phyloP scores from a whole-genome alignment of 2,797 vertebrate species.

The Danio jaintianensis region DNA sequence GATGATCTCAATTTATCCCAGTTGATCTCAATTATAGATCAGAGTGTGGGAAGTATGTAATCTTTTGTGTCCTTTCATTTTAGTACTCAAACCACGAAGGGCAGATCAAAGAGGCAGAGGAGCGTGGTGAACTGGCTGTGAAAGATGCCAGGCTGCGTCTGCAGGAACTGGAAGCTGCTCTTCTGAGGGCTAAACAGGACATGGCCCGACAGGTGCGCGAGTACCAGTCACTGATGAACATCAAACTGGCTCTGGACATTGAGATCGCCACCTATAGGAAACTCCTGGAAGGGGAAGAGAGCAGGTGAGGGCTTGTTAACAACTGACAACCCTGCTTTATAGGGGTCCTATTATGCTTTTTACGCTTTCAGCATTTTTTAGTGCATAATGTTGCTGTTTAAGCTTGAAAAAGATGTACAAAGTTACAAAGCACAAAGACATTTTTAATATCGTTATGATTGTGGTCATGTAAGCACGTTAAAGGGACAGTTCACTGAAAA shows the following conservation, averaged over 20 bases:
- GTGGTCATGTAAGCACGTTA: too few species aligned
- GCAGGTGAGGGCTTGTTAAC: slow-evolving; percentile 62
- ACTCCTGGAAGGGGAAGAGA: slow-evolving; percentile 82
- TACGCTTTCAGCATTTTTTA: too few species aligned
- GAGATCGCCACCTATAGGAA: slow-evolving; percentile 87
- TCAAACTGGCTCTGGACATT: slow-evolving; percentile 92
- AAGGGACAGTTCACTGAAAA: too few species aligned
- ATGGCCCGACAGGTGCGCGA: slow-evolving; percentile 87
- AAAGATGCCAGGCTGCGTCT: slow-evolving; percentile 83
- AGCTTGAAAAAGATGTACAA: too few species aligned
- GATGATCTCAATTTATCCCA: slow-evolving; percentile 11
- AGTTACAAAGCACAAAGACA: too few species aligned
- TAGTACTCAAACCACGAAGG: slow-evolving; percentile 70
- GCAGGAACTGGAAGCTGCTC: slow-evolving; percentile 83
- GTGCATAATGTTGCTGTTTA: too few species aligned
- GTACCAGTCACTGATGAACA: slow-evolving; percentile 91
- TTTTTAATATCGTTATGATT: too few species aligned
- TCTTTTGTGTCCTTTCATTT: not conserved
- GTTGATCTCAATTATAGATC: not conserved
- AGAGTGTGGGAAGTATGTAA: not conserved
- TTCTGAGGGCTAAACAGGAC: slow-evolving; percentile 90
- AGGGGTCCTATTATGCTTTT: too few species aligned
- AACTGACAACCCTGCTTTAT: too few species aligned
- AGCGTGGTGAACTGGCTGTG: slow-evolving; percentile 76
- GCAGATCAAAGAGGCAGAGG: slow-evolving; percentile 73